phyloP scores from a whole-genome alignment of 2,888 invertebrate genomes.

The Operophtera brumata region DNA sequence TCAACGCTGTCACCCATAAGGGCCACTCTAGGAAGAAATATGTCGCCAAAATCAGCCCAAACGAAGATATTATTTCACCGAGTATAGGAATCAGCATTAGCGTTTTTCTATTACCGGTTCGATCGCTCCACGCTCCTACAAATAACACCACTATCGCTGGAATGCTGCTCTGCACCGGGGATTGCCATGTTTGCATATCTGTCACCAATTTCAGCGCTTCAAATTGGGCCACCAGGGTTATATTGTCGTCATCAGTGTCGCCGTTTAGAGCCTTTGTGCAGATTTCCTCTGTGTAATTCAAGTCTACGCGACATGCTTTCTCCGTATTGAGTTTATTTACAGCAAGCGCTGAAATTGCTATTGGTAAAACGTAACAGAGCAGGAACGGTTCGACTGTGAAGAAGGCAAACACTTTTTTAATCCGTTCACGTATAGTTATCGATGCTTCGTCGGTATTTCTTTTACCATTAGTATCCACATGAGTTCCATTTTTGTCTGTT shows the following conservation, averaged over 20 bases:
- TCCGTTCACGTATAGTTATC: conserved; percentile 30
- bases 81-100: conserved; percentile 79
- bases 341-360: conserved; percentile 80
- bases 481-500: conserved; percentile 14
- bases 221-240: conserved; percentile 55
- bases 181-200: conserved; percentile 78
- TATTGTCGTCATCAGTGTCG: conserved; percentile 47
- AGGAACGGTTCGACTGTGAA: conserved; percentile 85
- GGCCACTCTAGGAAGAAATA: conserved; percentile 80
- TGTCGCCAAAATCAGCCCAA: conserved; percentile 75
- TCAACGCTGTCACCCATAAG: conserved; percentile 74
- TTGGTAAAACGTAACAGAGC: conserved; percentile 82
- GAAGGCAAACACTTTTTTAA: conserved; percentile 46
- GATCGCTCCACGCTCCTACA: conserved; percentile 83
- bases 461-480: conserved; percentile 30
- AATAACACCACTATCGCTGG: conserved; percentile 80
- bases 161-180: conserved; percentile 76
- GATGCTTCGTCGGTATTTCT: conserved; percentile 23
- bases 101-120: conserved; percentile 78
- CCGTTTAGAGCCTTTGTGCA: conserved; percentile 68
- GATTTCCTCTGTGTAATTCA: conserved; percentile 69
- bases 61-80: conserved; percentile 76
- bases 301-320: conserved; percentile 79
- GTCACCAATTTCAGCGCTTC: conserved; percentile 69
- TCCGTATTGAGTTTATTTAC: conserved; percentile 78